Conservation (phyloP, 2,888 invertebrate species). For the Allolobophora icterica region DNA sequence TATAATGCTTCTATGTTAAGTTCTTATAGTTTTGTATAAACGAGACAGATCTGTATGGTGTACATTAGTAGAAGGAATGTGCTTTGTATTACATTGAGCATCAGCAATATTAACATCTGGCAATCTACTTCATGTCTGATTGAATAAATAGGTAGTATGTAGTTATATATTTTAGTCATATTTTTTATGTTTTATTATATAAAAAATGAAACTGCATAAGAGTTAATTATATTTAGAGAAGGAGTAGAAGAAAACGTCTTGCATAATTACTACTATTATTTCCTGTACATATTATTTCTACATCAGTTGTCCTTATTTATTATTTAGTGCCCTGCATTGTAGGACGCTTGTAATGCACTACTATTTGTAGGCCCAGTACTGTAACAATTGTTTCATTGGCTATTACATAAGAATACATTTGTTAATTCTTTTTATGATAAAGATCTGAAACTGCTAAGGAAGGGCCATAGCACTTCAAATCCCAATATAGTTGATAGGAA, state of each 20-base stretch:
- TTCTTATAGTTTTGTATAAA: too few species aligned
- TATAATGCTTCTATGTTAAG: too few species aligned
- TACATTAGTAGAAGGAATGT: too few species aligned
- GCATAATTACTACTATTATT: background rate
- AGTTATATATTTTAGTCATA: background rate
- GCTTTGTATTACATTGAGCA: background rate
- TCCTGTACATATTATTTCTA: background rate
- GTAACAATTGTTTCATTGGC: background rate
- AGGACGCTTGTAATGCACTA: background rate
- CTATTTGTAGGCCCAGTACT: too few species aligned
- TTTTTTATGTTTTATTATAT: background rate
- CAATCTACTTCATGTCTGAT: background rate
- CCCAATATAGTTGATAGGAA: background rate
- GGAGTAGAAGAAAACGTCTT: background rate
- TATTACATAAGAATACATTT: background rate
- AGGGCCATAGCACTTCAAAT: background rate
- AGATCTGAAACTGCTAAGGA: background rate
- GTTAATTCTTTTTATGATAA: background rate
- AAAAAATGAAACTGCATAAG: background rate
- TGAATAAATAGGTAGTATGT: background rate
- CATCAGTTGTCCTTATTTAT: constrained; percentile 1
- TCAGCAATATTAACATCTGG: background rate
- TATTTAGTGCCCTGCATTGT: background rate
- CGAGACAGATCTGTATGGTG: too few species aligned
- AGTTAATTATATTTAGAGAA: background rate